These are phyloP conservation scores for Labeo rohita DNA, from an alignment of 2,113 vertebrate genomes.

Conservation along the genomic window DNA sequence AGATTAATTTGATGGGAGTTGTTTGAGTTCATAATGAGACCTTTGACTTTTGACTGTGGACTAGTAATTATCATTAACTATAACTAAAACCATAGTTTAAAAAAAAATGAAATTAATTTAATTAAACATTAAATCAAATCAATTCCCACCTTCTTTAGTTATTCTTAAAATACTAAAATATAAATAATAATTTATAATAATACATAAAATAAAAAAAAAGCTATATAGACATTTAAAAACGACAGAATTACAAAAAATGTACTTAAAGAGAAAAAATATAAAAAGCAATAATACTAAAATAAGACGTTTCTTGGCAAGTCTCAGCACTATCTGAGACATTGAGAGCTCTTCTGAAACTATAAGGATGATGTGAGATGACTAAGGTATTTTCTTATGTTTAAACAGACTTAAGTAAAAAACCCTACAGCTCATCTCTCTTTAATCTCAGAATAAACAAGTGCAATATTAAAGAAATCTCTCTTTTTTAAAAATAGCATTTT, in stretches of 20 bases:
- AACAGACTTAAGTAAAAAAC: background rate
- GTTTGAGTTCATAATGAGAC: background rate
- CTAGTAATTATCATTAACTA: background rate
- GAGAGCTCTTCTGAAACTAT: background rate
- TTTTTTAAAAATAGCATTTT: background rate
- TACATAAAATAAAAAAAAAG: no score
- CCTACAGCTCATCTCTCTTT: background rate
- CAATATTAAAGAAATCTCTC: slow-evolving; percentile 1
- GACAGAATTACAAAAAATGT: no score
- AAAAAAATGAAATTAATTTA: background rate
- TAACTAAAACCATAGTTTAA: background rate
- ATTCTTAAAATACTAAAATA: no score
- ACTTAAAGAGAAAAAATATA: no score
- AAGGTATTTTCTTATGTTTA: background rate
- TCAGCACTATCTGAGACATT: background rate
- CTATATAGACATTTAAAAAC: no score
- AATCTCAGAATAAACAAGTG: background rate
- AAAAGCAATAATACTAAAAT: background rate
- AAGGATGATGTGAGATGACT: background rate
- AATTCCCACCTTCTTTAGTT: no score
- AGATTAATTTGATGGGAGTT: background rate
- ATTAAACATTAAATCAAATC: no score
- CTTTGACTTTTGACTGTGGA: background rate
- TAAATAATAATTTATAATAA: no score
- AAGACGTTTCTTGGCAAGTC: background rate